Percentiles rank a stretch among this genome's conserved stretches.
Evolutionary conservation across 2,113 vertebrate genomes (phyloP).

Genomic region (Sapayoa aenigma): DNA sequence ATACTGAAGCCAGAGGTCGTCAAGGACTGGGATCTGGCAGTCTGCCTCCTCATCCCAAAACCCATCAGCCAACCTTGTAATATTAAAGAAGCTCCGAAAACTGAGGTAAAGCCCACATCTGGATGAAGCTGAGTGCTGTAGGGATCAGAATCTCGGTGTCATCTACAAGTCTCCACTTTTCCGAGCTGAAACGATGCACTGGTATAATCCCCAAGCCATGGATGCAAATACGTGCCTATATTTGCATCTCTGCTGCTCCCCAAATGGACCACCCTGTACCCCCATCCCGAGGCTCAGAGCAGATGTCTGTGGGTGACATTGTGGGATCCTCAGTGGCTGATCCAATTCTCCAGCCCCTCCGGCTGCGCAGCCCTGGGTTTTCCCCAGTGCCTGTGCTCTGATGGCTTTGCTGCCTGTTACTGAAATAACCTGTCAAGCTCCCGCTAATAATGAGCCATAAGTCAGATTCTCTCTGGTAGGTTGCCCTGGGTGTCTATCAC

Average conservation of each 20-base stretch:
- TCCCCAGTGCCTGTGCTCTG: slow-evolving; percentile 16
- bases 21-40: not conserved
- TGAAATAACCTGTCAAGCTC: slow-evolving; percentile 67
- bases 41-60: not conserved
- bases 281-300: not conserved
- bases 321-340: not conserved
- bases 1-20: not conserved
- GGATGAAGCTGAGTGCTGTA: rapidly evolving
- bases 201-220: rapidly evolving
- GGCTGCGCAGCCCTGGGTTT: not conserved
- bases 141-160: rapidly evolving
- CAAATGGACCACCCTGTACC: rapidly evolving
- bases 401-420: slow-evolving; percentile 54
- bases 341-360: not conserved
- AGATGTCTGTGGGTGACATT: not conserved
- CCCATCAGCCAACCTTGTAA: not conserved
- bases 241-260: not conserved
- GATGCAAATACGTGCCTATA: rapidly evolving
- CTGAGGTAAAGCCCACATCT: rapidly evolving
- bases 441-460: slow-evolving; percentile 65
- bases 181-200: rapidly evolving
- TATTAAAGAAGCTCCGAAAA: not conserved
- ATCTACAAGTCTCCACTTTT: rapidly evolving
- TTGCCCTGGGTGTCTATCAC: slow-evolving; percentile 68
- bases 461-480: slow-evolving; percentile 73